These are phyloP conservation scores for Eubasilissa regina DNA, from an alignment of 1,140 invertebrate genomes.

Conservation along the genomic window DNA sequence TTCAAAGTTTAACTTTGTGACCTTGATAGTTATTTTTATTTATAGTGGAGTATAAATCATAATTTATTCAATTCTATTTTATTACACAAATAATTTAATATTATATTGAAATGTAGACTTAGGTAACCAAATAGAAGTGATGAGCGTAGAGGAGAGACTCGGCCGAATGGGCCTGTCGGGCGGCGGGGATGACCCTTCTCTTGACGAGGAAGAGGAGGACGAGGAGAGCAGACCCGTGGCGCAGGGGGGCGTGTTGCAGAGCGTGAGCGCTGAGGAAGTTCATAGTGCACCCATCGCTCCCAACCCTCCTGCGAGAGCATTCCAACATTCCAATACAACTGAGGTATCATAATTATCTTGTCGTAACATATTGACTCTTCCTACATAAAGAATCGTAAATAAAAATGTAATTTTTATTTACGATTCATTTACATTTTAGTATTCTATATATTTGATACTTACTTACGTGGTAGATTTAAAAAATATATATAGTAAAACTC, in stretches of 20 bases:
- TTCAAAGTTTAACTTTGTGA: no score
- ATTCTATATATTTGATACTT: no score
- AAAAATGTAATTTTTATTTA: no score
- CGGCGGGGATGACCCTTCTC: constrained; percentile 67
- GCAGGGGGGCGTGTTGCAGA: constrained; percentile 63
- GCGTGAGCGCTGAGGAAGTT: constrained; percentile 68
- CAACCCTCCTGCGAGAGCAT: constrained; percentile 52
- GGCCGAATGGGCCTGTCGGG: constrained; percentile 59
- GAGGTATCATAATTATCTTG: constrained; percentile 53
- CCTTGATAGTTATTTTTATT: no score
- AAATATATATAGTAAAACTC: no score
- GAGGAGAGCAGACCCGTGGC: constrained; percentile 67
- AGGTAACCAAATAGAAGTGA: constrained; percentile 70
- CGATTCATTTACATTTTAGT: no score
- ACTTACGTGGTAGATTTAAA: no score
- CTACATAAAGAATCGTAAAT: no score
- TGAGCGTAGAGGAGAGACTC: constrained; percentile 64
- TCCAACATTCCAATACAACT: constrained; percentile 55
- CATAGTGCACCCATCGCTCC: constrained; percentile 69
- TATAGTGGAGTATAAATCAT: no score
- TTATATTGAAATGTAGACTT: constrained; percentile 62
- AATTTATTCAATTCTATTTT: no score
- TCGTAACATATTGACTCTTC: no score
- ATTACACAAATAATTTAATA: no score
- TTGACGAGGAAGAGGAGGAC: constrained; percentile 63